Evolutionary conservation across 2,113 vertebrate species (phyloP).

Genomic region (Callithrix jacchus): DNA sequence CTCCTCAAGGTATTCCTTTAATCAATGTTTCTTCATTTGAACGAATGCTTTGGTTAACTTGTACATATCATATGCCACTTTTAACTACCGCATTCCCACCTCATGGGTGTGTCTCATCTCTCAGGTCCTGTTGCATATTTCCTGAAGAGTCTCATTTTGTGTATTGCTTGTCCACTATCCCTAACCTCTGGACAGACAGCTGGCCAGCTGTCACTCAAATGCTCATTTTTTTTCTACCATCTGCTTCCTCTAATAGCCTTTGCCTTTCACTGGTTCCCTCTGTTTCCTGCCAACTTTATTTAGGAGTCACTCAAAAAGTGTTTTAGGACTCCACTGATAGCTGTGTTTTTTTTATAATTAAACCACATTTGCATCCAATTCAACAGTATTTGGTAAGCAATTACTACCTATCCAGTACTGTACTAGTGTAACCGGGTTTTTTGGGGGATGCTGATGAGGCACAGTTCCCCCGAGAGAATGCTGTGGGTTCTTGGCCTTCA

Average conservation of each 20-base stretch:
- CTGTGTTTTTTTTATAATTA: neutral
- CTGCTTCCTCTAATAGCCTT: neutral
- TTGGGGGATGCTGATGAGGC: too few species aligned
- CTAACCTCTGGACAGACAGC: neutral
- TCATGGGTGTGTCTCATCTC: neutral
- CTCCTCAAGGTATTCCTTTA: neutral
- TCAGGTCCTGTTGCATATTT: neutral
- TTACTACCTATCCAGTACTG: neutral
- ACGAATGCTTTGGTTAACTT: neutral
- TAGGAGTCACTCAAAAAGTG: neutral
- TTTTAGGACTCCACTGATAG: neutral
- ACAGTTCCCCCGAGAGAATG: too few species aligned
- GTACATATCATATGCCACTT: neutral
- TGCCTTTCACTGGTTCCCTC: constrained; percentile 48
- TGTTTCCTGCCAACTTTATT: constrained; percentile 27
- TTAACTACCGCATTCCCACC: neutral
- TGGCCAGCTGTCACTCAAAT: neutral
- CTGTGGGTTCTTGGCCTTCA: too few species aligned
- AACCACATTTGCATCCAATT: neutral
- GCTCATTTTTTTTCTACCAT: constrained; percentile 6
- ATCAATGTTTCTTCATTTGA: neutral
- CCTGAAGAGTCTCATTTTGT: neutral
- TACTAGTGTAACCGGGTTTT: neutral
- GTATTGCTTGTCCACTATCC: neutral
- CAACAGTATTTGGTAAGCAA: neutral